Evolutionary conservation across 30 jellyfish, hydroid and myxozoan species (phyloP).

Genomic region (Aurelia sp.): DNA sequence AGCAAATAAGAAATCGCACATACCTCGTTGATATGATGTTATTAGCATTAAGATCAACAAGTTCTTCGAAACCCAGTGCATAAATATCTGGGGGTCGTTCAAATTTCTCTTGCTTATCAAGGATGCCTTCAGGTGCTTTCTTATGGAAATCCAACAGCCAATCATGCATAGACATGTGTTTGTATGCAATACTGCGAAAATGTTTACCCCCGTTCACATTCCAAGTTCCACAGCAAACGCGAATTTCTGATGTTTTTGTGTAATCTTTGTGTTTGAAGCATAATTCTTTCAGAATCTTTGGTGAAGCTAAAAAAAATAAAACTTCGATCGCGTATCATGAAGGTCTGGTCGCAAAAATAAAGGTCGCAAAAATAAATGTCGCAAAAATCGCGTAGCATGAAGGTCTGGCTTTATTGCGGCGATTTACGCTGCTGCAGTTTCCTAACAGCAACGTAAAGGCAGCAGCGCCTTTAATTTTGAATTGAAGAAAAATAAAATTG

Average conservation of each 20-base stretch:
- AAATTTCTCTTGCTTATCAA: constrained; percentile 78
- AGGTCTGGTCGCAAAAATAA: no score
- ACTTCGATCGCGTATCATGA: no score
- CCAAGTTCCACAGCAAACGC: constrained; percentile 99
- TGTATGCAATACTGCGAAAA: constrained; percentile 98
- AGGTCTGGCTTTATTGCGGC: no score
- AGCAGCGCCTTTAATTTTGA: no score
- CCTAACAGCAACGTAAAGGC: no score
- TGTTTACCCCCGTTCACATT: constrained; percentile 99
- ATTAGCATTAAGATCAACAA: constrained; percentile 91
- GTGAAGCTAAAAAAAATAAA: constrained; percentile 77
- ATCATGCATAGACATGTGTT: constrained; percentile 98
- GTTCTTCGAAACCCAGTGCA: constrained; percentile 98
- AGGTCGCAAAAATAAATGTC: no score
- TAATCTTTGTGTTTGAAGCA: constrained; percentile 75
- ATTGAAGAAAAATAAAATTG: no score
- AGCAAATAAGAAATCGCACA: no score
- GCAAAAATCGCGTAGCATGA: no score
- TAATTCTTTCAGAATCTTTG: constrained; percentile 80
- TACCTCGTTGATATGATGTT: constrained; percentile 96
- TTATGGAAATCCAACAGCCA: constrained; percentile 89
- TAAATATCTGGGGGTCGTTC: constrained; percentile 82
- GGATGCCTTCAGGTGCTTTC: constrained; percentile 90
- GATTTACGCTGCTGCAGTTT: no score
- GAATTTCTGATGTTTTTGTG: constrained; percentile 70